phyloP scores from a whole-genome alignment of 2,113 vertebrate species.

The Forbesichthys papilliferus region DNA sequence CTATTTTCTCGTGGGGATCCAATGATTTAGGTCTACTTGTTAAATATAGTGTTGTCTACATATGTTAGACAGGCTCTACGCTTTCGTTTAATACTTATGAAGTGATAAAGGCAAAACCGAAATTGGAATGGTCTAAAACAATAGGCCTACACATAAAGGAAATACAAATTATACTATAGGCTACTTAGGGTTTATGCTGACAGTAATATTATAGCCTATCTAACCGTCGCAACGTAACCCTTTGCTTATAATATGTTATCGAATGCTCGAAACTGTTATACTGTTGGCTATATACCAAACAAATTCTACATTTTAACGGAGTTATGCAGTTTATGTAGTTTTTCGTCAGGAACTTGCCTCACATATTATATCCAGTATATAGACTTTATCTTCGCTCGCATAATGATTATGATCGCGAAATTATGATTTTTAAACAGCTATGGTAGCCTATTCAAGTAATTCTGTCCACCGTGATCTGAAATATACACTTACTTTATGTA shows the following conservation, averaged over 20 bases:
- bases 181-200: neutral
- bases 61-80: too few relatives aligned
- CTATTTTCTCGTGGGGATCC: too few relatives aligned
- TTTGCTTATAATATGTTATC: too few relatives aligned
- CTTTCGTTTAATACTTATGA: neutral
- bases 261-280: too few relatives aligned
- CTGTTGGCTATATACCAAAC: neutral
- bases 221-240: neutral
- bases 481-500: conserved; percentile 33
- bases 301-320: neutral
- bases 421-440: neutral
- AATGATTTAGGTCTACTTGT: too few relatives aligned
- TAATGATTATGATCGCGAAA: too few relatives aligned
- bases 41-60: too few relatives aligned
- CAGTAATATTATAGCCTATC: too few relatives aligned
- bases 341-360: neutral
- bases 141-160: neutral
- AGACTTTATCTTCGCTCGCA: too few relatives aligned
- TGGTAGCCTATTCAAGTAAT: neutral
- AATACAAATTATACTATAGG: neutral
- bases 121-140: neutral
- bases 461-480: neutral
- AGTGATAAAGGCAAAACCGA: neutral
- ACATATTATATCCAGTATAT: too few relatives aligned
- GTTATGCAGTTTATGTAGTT: neutral